Evolutionary conservation across 1,140 invertebrate genomes (phyloP).

Genomic region (Anoplophora glabripennis): DNA sequence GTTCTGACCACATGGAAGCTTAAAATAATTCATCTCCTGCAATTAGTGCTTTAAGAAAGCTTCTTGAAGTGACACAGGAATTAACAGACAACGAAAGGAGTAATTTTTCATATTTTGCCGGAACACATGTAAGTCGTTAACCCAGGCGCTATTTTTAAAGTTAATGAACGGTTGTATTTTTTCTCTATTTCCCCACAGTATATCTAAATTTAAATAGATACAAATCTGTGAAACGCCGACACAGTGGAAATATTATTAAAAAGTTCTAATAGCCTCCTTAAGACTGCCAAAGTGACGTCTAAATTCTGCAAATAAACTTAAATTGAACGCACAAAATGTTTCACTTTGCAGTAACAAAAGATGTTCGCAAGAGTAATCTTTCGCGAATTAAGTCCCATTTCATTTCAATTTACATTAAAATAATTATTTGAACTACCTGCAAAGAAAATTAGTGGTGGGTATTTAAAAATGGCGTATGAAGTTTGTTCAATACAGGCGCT

Average conservation of each 20-base stretch:
- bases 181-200: conserved; percentile 13
- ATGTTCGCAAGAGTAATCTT: neutral
- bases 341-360: neutral
- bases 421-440: too few species aligned
- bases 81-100: neutral
- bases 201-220: conserved; percentile 17
- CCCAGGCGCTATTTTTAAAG: conserved; percentile 25
- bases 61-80: neutral
- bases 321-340: neutral
- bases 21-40: neutral
- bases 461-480: too few species aligned
- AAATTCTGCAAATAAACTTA: neutral
- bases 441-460: too few species aligned
- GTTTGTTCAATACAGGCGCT: too few species aligned
- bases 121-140: conserved; percentile 21
- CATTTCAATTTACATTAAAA: too few species aligned
- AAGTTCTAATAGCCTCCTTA: neutral
- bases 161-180: conserved; percentile 23
- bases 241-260: too few species aligned
- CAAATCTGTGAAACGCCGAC: neutral
- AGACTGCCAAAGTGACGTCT: neutral
- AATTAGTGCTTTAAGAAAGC: neutral
- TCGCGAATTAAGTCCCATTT: too few species aligned
- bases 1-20: neutral
- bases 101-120: conserved; percentile 15